phyloP scores from a whole-genome alignment of 1,140 invertebrate genomes.

The Zophobas morio region DNA sequence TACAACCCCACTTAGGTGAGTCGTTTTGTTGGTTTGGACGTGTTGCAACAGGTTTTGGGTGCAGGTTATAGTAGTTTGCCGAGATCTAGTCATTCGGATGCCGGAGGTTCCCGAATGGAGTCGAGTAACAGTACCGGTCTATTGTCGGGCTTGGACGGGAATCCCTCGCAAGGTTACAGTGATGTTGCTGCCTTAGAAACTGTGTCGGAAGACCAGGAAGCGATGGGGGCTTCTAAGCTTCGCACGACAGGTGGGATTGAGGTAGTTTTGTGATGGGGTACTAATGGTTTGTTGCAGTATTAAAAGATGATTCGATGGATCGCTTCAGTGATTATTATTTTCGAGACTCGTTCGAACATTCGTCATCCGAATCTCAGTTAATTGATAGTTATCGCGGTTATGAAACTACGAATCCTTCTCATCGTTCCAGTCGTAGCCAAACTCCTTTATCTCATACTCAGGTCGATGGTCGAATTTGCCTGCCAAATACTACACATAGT shows the following conservation, averaged over 20 bases:
- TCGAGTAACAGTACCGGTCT: conserved; percentile 71
- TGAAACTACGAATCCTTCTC: conserved; percentile 70
- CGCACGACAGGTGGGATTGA: conserved; percentile 62
- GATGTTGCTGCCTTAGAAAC: conserved; percentile 67
- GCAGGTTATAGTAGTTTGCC: conserved; percentile 87
- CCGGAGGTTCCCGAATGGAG: conserved; percentile 71
- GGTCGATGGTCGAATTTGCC: conserved; percentile 61
- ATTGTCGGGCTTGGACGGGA: conserved; percentile 68
- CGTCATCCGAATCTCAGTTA: conserved; percentile 80
- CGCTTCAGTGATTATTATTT: conserved; percentile 78
- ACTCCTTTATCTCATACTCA: conserved; percentile 67
- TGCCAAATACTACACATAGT: conserved; percentile 55
- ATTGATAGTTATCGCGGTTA: conserved; percentile 70
- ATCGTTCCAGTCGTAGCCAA: conserved; percentile 73
- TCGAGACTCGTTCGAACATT: conserved; percentile 84
- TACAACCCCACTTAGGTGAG: conserved; percentile 74
- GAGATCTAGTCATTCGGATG: conserved; percentile 84
- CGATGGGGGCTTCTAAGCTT: conserved; percentile 61
- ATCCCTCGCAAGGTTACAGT: conserved; percentile 64
- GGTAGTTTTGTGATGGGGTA: neutral
- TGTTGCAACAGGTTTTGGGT: conserved; percentile 20
- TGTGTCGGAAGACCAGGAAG: conserved; percentile 67
- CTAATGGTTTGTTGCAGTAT: conserved; percentile 55
- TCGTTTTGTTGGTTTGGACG: neutral
- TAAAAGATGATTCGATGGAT: conserved; percentile 66